These are phyloP conservation scores for Sipunculus nudus DNA, from an alignment of 2,888 invertebrate species.

Conservation along the genomic window DNA sequence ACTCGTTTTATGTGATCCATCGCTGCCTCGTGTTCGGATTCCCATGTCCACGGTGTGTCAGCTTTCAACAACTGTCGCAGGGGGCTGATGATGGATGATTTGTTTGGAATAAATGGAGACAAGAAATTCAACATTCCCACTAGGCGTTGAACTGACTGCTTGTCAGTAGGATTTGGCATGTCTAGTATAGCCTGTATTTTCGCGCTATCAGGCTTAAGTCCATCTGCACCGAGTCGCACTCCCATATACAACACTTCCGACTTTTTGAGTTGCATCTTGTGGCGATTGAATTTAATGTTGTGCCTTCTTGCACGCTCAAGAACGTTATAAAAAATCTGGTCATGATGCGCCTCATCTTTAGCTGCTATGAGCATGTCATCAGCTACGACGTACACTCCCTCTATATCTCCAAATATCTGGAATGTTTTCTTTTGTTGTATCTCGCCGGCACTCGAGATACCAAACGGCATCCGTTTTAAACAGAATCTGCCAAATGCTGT, in stretches of 20 bases:
- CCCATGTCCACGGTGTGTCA: slow-evolving; percentile 29
- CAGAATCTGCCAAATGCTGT: slow-evolving; percentile 31
- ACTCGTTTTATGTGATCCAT: slow-evolving; percentile 20
- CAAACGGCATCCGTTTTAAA: slow-evolving; percentile 37
- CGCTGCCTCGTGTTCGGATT: slow-evolving; percentile 32
- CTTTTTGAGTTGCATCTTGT: slow-evolving; percentile 15
- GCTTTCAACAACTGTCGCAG: slow-evolving; percentile 31
- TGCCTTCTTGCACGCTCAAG: slow-evolving; percentile 2
- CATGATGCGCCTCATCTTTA: background rate
- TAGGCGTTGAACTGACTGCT: slow-evolving; percentile 35
- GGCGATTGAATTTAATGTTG: slow-evolving; percentile 7
- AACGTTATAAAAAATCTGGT: background rate
- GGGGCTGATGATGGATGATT: slow-evolving; percentile 36
- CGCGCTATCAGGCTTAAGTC: slow-evolving; percentile 29
- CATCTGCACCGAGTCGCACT: background rate
- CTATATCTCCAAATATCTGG: slow-evolving; percentile 8
- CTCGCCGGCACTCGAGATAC: slow-evolving; percentile 28
- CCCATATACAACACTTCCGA: slow-evolving; percentile 11
- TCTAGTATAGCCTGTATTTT: slow-evolving; percentile 35
- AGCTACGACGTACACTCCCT: background rate
- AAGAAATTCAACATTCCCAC: slow-evolving; percentile 40
- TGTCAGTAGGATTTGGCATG: slow-evolving; percentile 39
- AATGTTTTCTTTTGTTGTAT: slow-evolving; percentile 29
- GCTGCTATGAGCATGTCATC: slow-evolving; percentile 2
- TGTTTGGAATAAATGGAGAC: slow-evolving; percentile 38